Conservation (phyloP, 2,797 vertebrate genomes). For the Aselliscus stoliczkanus region DNA sequence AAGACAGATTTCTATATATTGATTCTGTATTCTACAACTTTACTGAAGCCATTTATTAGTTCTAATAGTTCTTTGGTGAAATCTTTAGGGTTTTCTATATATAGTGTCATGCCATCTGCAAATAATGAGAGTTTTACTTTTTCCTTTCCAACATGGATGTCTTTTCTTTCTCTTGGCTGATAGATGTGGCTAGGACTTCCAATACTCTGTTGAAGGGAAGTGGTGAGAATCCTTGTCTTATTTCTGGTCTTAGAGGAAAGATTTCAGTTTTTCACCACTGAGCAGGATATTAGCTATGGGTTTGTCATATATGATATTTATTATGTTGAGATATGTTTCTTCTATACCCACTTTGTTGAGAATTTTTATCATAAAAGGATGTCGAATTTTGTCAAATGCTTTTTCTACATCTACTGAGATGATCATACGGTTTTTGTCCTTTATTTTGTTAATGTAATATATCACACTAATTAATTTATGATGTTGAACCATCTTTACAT, state of each 20-base stretch:
- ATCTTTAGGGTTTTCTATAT: background rate
- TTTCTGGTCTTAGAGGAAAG: background rate
- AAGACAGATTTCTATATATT: background rate
- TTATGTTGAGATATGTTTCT: too few species aligned
- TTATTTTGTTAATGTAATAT: too few species aligned
- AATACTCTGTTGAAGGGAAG: background rate
- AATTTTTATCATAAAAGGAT: background rate
- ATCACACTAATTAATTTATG: too few species aligned
- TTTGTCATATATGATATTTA: too few species aligned
- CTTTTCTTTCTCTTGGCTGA: background rate
- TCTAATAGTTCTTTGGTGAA: background rate
- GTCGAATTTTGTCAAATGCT: too few species aligned
- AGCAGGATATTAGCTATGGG: too few species aligned
- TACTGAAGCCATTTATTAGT: background rate
- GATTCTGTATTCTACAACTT: background rate
- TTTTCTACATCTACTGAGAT: too few species aligned
- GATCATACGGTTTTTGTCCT: too few species aligned
- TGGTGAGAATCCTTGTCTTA: background rate
- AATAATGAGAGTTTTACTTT: background rate
- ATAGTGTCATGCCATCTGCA: background rate
- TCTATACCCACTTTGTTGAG: background rate
- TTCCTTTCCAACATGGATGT: background rate
- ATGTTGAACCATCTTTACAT: too few species aligned
- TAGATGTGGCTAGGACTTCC: background rate
- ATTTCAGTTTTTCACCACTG: background rate